phyloP scores from a whole-genome alignment of 2,888 invertebrate species.

The Chrysomela aeneicollis region DNA sequence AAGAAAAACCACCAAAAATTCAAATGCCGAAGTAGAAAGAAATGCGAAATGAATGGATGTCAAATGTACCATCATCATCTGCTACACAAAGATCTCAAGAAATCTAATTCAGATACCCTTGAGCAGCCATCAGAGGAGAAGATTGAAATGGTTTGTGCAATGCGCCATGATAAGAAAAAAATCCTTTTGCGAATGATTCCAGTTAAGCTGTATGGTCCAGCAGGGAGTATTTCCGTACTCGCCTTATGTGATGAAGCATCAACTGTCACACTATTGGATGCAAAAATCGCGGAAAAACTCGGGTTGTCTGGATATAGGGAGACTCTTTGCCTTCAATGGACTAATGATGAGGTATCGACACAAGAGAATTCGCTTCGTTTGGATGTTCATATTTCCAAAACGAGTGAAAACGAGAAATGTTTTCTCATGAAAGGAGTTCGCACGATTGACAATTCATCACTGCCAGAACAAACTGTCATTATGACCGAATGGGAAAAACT shows the following conservation, averaged over 20 bases:
- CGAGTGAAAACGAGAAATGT: not conserved
- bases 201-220: not conserved
- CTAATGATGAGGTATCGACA: too few relatives aligned
- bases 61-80: not conserved
- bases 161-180: constrained; percentile 5
- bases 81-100: not conserved
- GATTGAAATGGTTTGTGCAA: constrained; percentile 1
- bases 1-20: constrained; percentile 2
- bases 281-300: not conserved
- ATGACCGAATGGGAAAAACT: too few relatives aligned
- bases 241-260: too few relatives aligned
- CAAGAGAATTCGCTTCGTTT: too few relatives aligned
- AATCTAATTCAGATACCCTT: too few relatives aligned
- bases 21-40: not conserved
- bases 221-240: not conserved
- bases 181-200: not conserved
- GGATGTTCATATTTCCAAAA: too few relatives aligned
- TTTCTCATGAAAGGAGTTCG: not conserved
- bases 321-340: not conserved
- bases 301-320: not conserved
- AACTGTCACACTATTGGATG: not conserved
- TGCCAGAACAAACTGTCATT: not conserved
- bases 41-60: not conserved
- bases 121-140: not conserved
- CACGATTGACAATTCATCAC: not conserved